Evolutionary conservation across 2,888 invertebrate species (phyloP).

Genomic region (Athetis lepigone): DNA sequence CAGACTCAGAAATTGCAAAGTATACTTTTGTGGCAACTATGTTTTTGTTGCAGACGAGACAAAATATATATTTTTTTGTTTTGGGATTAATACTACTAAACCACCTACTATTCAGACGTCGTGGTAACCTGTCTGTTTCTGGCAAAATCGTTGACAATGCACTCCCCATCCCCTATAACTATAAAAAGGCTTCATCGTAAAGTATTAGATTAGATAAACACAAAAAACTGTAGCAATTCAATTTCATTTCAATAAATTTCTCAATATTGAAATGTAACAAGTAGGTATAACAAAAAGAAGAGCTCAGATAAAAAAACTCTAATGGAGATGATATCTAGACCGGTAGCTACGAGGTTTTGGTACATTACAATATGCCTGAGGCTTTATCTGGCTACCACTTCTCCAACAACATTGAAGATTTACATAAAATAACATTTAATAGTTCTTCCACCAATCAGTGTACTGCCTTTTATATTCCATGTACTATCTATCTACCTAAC

Average conservation of each 20-base stretch:
- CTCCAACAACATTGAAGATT: constrained; percentile 38
- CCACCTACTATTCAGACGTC: too few relatives aligned
- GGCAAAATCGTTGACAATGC: constrained; percentile 3
- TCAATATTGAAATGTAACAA: constrained; percentile 38
- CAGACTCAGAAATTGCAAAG: too few relatives aligned
- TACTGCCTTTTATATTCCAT: constrained; percentile 20
- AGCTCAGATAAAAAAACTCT: constrained; percentile 40
- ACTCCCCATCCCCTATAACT: constrained; percentile 1
- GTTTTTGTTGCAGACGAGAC: too few relatives aligned
- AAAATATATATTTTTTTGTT: too few relatives aligned
- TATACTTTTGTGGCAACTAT: too few relatives aligned
- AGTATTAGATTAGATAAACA: constrained; percentile 32
- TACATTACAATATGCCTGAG: constrained; percentile 55
- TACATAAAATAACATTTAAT: constrained; percentile 53
- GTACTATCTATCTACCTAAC: not conserved
- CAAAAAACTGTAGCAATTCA: constrained; percentile 52
- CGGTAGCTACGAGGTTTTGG: constrained; percentile 51
- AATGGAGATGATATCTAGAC: constrained; percentile 47
- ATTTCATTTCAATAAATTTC: constrained; percentile 42
- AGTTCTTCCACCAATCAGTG: constrained; percentile 42
- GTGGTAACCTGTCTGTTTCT: not conserved
- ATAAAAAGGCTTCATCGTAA: constrained; percentile 34
- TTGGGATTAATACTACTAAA: too few relatives aligned
- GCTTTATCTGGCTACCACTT: constrained; percentile 58
- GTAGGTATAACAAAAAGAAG: constrained; percentile 34